These are phyloP conservation scores for Thunnus maccoyii DNA, from an alignment of 2,113 vertebrate species.

Conservation along the genomic window DNA sequence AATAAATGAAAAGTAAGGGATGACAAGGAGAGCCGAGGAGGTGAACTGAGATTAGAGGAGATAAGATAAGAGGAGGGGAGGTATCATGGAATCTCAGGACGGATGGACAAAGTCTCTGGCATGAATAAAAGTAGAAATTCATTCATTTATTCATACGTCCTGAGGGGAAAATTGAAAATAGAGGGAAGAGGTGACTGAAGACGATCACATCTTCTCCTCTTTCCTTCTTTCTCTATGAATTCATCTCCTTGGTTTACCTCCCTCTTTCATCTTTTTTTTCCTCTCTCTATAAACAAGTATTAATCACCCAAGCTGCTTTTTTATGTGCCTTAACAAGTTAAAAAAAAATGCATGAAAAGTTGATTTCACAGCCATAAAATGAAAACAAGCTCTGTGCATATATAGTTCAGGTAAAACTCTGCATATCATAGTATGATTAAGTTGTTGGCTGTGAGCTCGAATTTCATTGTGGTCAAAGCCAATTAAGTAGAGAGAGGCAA, in stretches of 20 bases:
- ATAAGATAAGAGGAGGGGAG: background rate
- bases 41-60: background rate
- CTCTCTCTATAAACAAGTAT: background rate
- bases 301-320: background rate
- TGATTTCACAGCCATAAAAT: background rate
- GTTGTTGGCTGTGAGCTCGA: constrained; percentile 15
- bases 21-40: background rate
- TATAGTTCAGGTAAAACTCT: background rate
- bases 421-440: background rate
- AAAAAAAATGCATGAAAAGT: background rate
- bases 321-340: background rate
- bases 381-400: too few relatives aligned
- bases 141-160: background rate
- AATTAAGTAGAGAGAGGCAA: background rate
- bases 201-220: background rate
- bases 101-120: background rate
- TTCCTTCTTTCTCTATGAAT: background rate
- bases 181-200: background rate
- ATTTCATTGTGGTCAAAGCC: constrained; percentile 12
- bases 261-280: background rate
- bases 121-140: background rate
- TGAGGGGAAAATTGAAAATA: background rate
- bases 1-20: too few relatives aligned
- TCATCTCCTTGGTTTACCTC: background rate
- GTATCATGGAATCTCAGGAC: background rate